These are phyloP conservation scores for Thaumatotibia leucotreta DNA, from an alignment of 1,140 invertebrate genomes.

Conservation along the genomic window DNA sequence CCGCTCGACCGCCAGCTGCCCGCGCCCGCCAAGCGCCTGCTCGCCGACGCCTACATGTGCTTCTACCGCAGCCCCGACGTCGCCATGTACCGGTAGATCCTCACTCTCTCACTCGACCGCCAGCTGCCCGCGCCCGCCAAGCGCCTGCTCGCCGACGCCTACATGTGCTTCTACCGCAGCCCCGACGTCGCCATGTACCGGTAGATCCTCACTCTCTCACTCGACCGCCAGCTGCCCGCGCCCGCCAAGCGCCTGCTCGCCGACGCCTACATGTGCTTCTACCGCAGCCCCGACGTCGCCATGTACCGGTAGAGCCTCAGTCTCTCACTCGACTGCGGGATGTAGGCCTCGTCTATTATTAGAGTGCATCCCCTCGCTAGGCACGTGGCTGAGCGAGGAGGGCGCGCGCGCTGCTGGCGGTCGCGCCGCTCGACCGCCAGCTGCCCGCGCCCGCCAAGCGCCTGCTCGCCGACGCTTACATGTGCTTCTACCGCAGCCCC, in stretches of 20 bases:
- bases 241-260: constrained; percentile 92
- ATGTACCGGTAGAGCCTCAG: constrained; percentile 87
- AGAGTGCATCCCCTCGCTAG: constrained; percentile 87
- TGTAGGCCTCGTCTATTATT: too few relatives aligned
- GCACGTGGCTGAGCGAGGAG: constrained; percentile 90
- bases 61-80: constrained; percentile 96
- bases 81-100: constrained; percentile 91
- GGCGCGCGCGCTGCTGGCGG: constrained; percentile 78
- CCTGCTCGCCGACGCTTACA: constrained; percentile 96
- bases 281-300: constrained; percentile 93
- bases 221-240: constrained; percentile 88
- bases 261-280: constrained; percentile 99
- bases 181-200: background rate
- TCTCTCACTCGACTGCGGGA: constrained; percentile 8
- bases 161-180: too few relatives aligned
- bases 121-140: too few relatives aligned
- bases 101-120: too few relatives aligned
- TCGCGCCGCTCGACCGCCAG: constrained; percentile 81
- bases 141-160: too few relatives aligned
- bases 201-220: constrained; percentile 74
- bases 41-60: constrained; percentile 98
- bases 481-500: constrained; percentile 98
- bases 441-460: constrained; percentile 92
- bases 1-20: constrained; percentile 86
- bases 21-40: constrained; percentile 89